Conservation (phyloP, 35 echinoderm and acorn worm species). For the Lytechinus variegatus region DNA sequence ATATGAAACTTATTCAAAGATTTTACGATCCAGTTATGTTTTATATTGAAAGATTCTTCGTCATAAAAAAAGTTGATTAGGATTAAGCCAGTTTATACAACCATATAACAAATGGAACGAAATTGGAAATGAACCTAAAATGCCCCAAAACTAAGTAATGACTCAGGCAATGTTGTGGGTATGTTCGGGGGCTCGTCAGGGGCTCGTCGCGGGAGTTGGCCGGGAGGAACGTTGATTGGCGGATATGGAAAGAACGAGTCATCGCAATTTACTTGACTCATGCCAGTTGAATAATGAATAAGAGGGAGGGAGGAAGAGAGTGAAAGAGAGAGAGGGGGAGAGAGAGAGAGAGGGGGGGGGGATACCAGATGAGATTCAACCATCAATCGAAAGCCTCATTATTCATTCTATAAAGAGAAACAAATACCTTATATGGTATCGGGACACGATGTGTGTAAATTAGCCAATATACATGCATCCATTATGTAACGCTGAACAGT, state of each 20-base stretch:
- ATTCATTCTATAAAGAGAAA: background rate
- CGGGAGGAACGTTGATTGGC: background rate
- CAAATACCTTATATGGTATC: background rate
- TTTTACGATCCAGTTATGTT: too few relatives aligned
- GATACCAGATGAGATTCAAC: background rate
- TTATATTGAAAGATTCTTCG: too few relatives aligned
- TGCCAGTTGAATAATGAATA: background rate
- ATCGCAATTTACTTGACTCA: background rate
- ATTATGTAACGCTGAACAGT: background rate
- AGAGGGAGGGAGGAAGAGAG: too few relatives aligned
- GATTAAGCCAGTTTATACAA: background rate
- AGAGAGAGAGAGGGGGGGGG: background rate
- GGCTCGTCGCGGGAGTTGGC: background rate
- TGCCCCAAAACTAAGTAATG: background rate
- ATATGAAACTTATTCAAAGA: too few relatives aligned
- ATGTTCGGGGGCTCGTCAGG: constrained; percentile 4
- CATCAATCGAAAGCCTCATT: background rate
- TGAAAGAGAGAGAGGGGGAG: too few relatives aligned
- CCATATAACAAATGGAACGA: background rate
- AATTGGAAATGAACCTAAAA: background rate
- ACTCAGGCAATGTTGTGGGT: background rate
- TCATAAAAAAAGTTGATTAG: too few relatives aligned
- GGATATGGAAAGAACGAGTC: constrained; percentile 2
- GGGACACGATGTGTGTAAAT: background rate
- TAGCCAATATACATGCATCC: background rate